These are phyloP conservation scores for Rattus rattus DNA, from an alignment of 2,113 vertebrate species.

Conservation along the genomic window DNA sequence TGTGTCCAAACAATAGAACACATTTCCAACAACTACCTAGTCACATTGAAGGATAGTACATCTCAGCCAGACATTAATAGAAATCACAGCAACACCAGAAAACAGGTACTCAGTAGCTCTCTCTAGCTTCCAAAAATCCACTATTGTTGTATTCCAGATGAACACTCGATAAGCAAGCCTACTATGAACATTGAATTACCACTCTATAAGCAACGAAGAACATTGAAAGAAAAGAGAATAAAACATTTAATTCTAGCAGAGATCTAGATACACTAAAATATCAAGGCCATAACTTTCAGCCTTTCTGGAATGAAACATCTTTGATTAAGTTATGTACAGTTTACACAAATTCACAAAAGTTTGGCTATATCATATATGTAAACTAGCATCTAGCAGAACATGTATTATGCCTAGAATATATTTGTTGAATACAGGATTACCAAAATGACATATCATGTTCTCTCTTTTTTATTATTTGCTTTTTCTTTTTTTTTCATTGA, in stretches of 20 bases:
- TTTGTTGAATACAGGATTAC: slow-evolving; percentile 11
- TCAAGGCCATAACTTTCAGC: neutral
- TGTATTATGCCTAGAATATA: neutral
- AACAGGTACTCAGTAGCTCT: neutral
- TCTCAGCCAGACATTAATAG: neutral
- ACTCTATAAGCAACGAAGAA: neutral
- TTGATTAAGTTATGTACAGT: neutral
- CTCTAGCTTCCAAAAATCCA: neutral
- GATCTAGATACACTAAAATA: neutral
- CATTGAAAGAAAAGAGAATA: slow-evolving; percentile 18
- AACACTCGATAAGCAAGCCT: neutral
- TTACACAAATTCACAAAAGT: neutral
- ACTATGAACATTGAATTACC: neutral
- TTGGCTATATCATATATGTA: neutral
- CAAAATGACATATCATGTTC: neutral
- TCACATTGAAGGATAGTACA: neutral
- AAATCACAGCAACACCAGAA: neutral
- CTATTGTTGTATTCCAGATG: neutral
- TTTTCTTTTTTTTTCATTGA: too few relatives aligned
- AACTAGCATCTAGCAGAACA: neutral
- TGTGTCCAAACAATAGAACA: neutral
- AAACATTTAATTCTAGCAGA: neutral
- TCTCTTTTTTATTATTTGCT: neutral
- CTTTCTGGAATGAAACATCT: neutral
- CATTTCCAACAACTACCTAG: neutral